Evolutionary conservation across 2,888 invertebrate genomes (phyloP).

Genomic region (Aplocera efformata): DNA sequence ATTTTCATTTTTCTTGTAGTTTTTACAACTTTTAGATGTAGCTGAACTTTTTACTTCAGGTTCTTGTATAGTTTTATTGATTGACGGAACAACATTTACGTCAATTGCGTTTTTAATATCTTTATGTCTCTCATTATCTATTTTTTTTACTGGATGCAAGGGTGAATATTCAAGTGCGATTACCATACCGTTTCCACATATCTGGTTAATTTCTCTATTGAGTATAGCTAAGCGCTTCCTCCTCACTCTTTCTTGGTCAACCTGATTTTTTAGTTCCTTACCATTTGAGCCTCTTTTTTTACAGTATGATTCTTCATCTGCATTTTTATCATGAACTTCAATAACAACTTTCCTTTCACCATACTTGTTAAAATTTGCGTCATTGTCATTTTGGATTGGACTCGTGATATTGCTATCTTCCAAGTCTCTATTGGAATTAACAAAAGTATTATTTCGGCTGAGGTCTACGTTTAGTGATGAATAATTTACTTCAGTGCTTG

Average conservation of each 20-base stretch:
- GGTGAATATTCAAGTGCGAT: constrained; percentile 56
- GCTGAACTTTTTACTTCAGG: constrained; percentile 15
- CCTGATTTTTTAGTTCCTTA: constrained; percentile 13
- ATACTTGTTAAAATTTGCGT: constrained; percentile 33
- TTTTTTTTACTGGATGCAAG: constrained; percentile 15
- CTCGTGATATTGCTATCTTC: background rate
- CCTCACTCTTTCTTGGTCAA: constrained; percentile 44
- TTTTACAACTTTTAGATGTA: constrained; percentile 25
- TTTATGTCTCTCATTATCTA: background rate
- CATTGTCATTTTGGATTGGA: constrained; percentile 7
- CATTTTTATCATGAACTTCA: constrained; percentile 51
- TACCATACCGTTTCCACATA: constrained; percentile 35
- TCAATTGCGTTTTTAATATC: background rate
- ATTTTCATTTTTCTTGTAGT: constrained; percentile 41
- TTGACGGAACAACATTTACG: background rate
- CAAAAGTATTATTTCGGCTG: constrained; percentile 1
- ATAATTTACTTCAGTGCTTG: constrained; percentile 5
- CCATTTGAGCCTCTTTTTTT: constrained; percentile 13
- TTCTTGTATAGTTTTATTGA: constrained; percentile 14
- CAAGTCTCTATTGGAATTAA: constrained; percentile 2
- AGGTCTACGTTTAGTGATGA: background rate
- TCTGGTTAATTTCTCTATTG: constrained; percentile 48
- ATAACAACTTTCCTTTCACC: constrained; percentile 46
- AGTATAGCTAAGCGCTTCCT: constrained; percentile 55
- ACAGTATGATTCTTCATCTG: constrained; percentile 21